Base-by-base conservation (phyloP, 2,797 vertebrate genomes). In the Lagothrix lagotricha region DNA sequence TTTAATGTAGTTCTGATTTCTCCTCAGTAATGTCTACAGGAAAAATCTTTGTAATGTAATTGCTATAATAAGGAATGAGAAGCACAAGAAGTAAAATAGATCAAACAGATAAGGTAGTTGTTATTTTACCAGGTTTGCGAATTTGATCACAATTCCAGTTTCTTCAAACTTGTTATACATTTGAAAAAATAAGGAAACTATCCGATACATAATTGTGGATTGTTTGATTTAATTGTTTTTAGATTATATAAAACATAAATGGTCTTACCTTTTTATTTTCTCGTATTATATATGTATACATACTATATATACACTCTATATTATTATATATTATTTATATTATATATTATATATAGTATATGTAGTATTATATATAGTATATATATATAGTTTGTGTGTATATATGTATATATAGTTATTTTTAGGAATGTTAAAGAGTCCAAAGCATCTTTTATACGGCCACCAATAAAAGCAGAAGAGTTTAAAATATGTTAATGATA, bases 61-160 rank as follows among this genome's bases (percentile, higher is more conserved):
- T 88, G 67, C 86, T 77, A 22, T 64, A 28, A 84, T 57, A 95
- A 90, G 22, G 14, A 88, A 48, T 97, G 67, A 94, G 86, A 93
- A 7, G 15, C 96, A 93, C 30, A 95, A 41, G 44, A 28, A 90
- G 80, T 19, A 97, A 97, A 97, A 41, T 50, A 94, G 64, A 28
- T 82, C 75, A 93, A 19, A 44, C 79, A 73, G 4, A 57, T 93
- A 96, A 90, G 44, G 41, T 15, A 44, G 0, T 28, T 61, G 8
- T 54, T 90, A 26, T 93, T 96, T 96, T 57, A 14, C 15, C 61
- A 86, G 10, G 48, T 89, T 93, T 95, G 12, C 82, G 14, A 26
- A 77, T 7, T 89, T 90, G 75, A 44, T 70, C n/a, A 77, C 22
- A 72, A 57, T 93, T 87, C 77, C 61, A n/a, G 30, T 96, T 96